These are phyloP conservation scores for Rosalia funebris DNA, from an alignment of 2,888 invertebrate genomes.

Conservation along the genomic window DNA sequence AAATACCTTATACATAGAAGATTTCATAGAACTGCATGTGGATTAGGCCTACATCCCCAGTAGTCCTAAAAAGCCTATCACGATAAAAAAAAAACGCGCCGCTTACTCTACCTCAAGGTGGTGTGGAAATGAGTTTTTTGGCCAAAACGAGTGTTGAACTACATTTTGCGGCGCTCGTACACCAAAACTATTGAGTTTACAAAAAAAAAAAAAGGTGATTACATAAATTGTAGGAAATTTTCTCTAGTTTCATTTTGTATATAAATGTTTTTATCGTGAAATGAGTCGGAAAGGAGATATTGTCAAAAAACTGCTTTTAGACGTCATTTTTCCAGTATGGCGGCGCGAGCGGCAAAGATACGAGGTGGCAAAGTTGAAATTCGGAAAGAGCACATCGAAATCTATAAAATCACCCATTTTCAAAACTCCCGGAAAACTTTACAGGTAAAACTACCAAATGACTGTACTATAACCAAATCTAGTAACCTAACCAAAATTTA, in stretches of 20 bases:
- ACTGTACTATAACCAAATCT: neutral
- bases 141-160: slow-evolving; percentile 13
- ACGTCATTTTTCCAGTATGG: neutral
- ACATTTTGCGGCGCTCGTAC: slow-evolving; percentile 11
- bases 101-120: slow-evolving; percentile 24
- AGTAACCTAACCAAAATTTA: neutral
- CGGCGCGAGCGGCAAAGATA: slow-evolving; percentile 22
- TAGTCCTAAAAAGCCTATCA: neutral
- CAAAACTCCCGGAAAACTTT: slow-evolving; percentile 21
- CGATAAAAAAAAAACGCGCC: slow-evolving; percentile 27
- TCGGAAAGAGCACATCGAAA: slow-evolving; percentile 12
- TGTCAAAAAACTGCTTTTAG: slow-evolving; percentile 14
- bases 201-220: slow-evolving; percentile 11
- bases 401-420: slow-evolving; percentile 24
- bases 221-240: slow-evolving; percentile 29
- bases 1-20: slow-evolving; percentile 40
- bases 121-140: slow-evolving; percentile 17
- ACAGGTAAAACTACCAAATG: neutral
- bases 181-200: slow-evolving; percentile 20
- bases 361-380: slow-evolving; percentile 17
- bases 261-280: slow-evolving; percentile 3
- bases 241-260: slow-evolving; percentile 3
- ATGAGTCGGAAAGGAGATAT: slow-evolving; percentile 9
- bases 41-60: neutral
- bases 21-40: slow-evolving; percentile 27